Conservation (phyloP, 2,888 invertebrate species). For the Synergus itoensis region DNA sequence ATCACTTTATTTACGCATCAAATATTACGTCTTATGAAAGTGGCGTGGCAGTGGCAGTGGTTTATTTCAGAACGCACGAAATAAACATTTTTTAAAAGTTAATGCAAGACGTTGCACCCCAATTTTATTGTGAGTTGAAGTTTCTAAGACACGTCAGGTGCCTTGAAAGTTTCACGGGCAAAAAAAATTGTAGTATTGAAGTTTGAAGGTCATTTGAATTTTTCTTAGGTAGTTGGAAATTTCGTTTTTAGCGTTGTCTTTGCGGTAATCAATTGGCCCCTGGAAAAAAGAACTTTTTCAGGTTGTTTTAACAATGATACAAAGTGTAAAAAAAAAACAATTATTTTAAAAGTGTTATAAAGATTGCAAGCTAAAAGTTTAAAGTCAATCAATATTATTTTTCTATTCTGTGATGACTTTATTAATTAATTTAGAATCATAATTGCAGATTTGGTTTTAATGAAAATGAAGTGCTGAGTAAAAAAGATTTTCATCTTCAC, state of each 20-base stretch:
- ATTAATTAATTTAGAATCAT: background rate
- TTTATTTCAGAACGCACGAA: background rate
- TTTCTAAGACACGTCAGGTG: slow-evolving; percentile 14
- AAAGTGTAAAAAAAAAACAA: slow-evolving; percentile 34
- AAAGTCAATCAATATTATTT: slow-evolving; percentile 13
- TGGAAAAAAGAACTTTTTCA: slow-evolving; percentile 11
- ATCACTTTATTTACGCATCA: slow-evolving; percentile 39
- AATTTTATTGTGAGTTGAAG: slow-evolving; percentile 30
- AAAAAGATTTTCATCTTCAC: background rate
- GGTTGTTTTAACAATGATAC: background rate
- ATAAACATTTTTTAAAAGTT: slow-evolving; percentile 15
- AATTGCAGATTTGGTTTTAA: background rate
- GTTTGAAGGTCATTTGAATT: slow-evolving; percentile 35
- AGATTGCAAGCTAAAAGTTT: slow-evolving; percentile 23
- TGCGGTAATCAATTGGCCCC: slow-evolving; percentile 47
- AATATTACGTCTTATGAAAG: slow-evolving; percentile 28
- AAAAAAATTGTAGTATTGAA: slow-evolving; percentile 40
- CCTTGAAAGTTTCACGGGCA: slow-evolving; percentile 25
- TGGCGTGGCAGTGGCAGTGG: slow-evolving; percentile 8
- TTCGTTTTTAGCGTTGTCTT: slow-evolving; percentile 45
- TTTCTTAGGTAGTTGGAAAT: slow-evolving; percentile 39
- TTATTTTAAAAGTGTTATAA: slow-evolving; percentile 35
- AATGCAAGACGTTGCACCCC: background rate
- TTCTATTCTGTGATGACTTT: slow-evolving; percentile 2
- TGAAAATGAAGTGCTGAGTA: background rate